Evolutionary conservation across 92 coral and sea anemone genomes (phyloP), one percentile per base, ranked within the genome.

Genomic region (Zoanthus solanderi): DNA sequence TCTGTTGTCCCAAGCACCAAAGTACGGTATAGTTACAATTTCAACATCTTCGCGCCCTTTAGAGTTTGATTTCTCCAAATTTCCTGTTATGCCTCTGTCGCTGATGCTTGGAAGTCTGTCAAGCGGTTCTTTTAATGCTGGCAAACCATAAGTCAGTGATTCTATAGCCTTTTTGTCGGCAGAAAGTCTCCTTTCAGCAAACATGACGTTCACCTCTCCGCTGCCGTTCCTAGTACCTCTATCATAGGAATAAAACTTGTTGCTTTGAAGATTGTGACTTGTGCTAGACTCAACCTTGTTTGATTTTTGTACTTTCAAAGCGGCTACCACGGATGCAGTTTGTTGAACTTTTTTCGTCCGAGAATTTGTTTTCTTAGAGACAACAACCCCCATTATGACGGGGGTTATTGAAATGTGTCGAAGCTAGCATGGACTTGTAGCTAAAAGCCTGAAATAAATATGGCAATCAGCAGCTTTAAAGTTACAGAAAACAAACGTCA

Each of bases 281-380:
- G 89, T 18, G 10, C 72, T 11, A 11, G 92, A 60, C 46, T 57
- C 29, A 12, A 72, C 71, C 31, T 16, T 50, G 32, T 81, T 66
- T 45, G 74, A 46, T 17, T 46, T 91, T 87, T 3, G 91, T 42
- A 65, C 63, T 84, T 95, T 94, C 56, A 95, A 89, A 10, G 96
- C 96, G 72, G 92, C 83, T 44, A 96, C 98, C 52, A 96, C 96
- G 18, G 98, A 93, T 1, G 99, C 94, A 7, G 98, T 96, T 86
- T 95, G 98, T 57, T 95, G 96, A 28, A 96, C 96, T 96, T 96
- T 93, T 60, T 92, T 95, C 32, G 98, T 96, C 52, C 92, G 93
- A n/a, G 89, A 89, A 84, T 85, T 94, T 67, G 85, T 83, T 60
- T 91, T 91, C 88, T 95, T 96, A 5, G 99, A 96, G 16, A 93